Base-by-base conservation (phyloP, 2,797 vertebrate genomes). In the Gephyroberyx darwinii region DNA sequence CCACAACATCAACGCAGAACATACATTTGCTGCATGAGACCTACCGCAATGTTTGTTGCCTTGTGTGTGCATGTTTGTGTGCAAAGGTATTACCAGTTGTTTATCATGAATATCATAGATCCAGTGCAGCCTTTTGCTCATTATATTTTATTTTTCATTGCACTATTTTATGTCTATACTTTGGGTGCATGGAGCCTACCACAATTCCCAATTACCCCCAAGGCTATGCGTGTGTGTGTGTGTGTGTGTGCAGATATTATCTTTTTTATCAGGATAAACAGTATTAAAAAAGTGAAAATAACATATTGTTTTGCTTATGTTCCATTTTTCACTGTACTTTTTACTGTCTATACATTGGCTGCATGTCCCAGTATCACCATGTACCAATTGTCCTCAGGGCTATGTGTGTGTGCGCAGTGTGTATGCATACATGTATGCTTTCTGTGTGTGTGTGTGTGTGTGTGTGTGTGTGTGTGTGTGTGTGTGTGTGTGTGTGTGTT, bases 331-430 rank as follows among this genome's bases (percentile, higher is more conserved):
- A 43, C 60, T 64, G 41, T 51, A 17, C 17, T 50, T 65, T 59
- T 39, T 60, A 71, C 52, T 19, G 20, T 48, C 54, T 66, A 31
- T 73, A 69, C 57, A 73, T 78, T 71, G 53, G 81, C 33, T 7
- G 17, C 48, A 45, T 48, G 56, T 71, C 33, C 45, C 51, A 45
- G 53, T 51, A 51, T 72, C 52, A 35, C 50, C 26, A 19, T n/a
- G 43, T 70, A 75, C 65, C 74, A 57, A 55, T 33, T 55, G 55
- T 61, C 56, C 51, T 31, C 16, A 43, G 13, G 35, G 50, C 37
- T 37, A 19, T 13, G 5, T 20, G 39, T 47, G 59, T 61, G 59
- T n/a, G 19, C n/a, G 14, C 8, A 12, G 22, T 65, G 35, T 43
- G 63, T 41, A 20, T 69, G 47, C 10, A 62, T 71, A 43, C 19